Base-by-base conservation (phyloP, 1,140 invertebrate genomes). In the Pseudomyrmex cubaensis region DNA sequence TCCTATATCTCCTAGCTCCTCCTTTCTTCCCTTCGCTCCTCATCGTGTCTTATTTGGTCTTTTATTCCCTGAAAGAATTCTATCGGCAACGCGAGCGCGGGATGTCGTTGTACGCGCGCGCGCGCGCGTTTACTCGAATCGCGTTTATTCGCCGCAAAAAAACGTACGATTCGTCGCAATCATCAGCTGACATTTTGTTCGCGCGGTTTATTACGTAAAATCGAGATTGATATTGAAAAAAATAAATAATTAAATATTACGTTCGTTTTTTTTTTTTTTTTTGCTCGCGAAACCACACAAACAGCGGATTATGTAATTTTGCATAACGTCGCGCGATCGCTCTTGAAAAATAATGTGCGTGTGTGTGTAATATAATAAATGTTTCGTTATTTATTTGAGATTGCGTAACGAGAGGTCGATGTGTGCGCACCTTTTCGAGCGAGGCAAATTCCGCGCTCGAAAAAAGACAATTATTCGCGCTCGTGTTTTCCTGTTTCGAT, bases 1-100 rank as follows among this genome's bases (percentile, higher is more conserved):
- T 85, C 85, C 84, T 86, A 77, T 72, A 87, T 82, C 87, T 82
- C 77, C 80, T 35, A 35, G 35, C 82, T 87, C 83, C 74, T 86
- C 85, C 84, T 82, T 85, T 80, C 78, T 90, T 84, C 63, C 63
- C 52, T 54, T 12, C 17, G 77, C 57, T 4, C 15, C 57, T 57
- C n/a, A 25, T 86, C 75, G 75, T 69, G 12, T 69, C 56, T 74
- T 46, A 48, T 78, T 69, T 74, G 10, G 9, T 10, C 13, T 76
- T 82, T 82, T 76, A 61, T 62, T 44, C 50, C 22, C 35, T 8
- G 15, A 59, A 35, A 35, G 35, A 35, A 35, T 35, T 73, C 69
- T 10, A 50, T n/a, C 13, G 4, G 20, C 22, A 9, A 17, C 12
- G 50, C 61, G 57, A 46, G 35, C 5, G 35, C 35, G 35, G 35